These are phyloP conservation scores for Hyperoplus lanceolatus DNA, from an alignment of 2,797 vertebrate genomes.

Conservation along the genomic window DNA sequence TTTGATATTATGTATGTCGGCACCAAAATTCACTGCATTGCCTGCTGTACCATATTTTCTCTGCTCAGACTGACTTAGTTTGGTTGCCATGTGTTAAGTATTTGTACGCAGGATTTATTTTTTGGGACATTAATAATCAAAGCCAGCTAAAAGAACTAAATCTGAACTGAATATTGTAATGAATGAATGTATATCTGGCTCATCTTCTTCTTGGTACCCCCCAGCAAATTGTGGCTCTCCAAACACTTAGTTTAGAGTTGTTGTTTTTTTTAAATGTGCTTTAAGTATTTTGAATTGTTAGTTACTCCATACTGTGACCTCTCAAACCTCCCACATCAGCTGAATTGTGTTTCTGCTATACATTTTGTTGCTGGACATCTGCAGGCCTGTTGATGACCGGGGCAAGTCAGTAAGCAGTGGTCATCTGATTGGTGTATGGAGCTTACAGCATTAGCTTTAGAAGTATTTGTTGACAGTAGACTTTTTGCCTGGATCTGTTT, in stretches of 20 bases:
- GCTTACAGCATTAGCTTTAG: conserved; percentile 58
- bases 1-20: conserved; percentile 80
- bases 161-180: conserved; percentile 34
- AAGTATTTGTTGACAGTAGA: conserved; percentile 39
- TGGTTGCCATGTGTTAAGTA: conserved; percentile 79
- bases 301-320: background rate
- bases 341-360: conserved; percentile 37
- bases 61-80: conserved; percentile 81
- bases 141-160: conserved; percentile 37
- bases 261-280: conserved; percentile 21
- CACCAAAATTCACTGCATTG: conserved; percentile 81
- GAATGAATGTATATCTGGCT: conserved; percentile 74
- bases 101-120: conserved; percentile 41
- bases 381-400: background rate
- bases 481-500: conserved; percentile 42
- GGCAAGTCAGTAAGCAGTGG: conserved; percentile 1
- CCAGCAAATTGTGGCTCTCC: conserved; percentile 17
- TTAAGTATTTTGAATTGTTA: conserved; percentile 30
- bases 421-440: conserved; percentile 3
- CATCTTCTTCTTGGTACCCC: conserved; percentile 28
- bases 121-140: conserved; percentile 12
- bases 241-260: conserved; percentile 29
- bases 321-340: conserved; percentile 5
- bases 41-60: conserved; percentile 56
- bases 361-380: conserved; percentile 14